Evolutionary conservation across 37 sponge, comb jelly and placozoan genomes (phyloP).

Genomic region (Crambe crambe): DNA sequence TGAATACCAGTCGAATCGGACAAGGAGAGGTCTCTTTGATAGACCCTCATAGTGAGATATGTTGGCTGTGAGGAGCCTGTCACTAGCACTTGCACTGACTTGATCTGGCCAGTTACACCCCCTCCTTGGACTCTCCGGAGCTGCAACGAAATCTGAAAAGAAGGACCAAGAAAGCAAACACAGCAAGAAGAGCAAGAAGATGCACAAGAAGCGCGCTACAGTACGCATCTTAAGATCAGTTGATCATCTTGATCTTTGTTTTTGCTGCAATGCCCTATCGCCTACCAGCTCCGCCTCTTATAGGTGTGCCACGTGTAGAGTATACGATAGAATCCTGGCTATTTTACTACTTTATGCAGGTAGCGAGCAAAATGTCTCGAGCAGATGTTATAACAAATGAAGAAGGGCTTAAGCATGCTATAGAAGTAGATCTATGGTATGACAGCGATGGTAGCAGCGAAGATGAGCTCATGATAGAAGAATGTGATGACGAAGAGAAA

Average conservation of each 20-base stretch:
- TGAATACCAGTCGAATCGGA: slow-evolving; percentile 81
- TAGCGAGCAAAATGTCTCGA: neutral
- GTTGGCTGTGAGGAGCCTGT: neutral
- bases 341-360: neutral
- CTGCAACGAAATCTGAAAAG: neutral
- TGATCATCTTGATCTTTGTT: neutral
- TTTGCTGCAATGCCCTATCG: neutral
- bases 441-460: slow-evolving; percentile 38
- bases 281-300: slow-evolving; percentile 31
- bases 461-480: slow-evolving; percentile 1
- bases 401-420: slow-evolving; percentile 1
- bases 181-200: neutral
- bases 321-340: slow-evolving; percentile 3
- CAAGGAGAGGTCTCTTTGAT: slow-evolving; percentile 70
- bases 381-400: slow-evolving; percentile 7
- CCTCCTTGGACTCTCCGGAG: neutral
- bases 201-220: neutral
- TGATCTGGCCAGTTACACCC: neutral
- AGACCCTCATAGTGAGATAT: neutral
- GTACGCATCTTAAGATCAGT: neutral
- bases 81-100: no score
- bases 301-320: neutral
- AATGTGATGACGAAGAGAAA: neutral
- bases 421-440: slow-evolving; percentile 24
- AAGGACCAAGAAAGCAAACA: neutral